A percentile compares a stretch with the other conserved stretches of the same genome.
Conservation (phyloP, 1,140 invertebrate species). For the Littorina saxatilis region DNA sequence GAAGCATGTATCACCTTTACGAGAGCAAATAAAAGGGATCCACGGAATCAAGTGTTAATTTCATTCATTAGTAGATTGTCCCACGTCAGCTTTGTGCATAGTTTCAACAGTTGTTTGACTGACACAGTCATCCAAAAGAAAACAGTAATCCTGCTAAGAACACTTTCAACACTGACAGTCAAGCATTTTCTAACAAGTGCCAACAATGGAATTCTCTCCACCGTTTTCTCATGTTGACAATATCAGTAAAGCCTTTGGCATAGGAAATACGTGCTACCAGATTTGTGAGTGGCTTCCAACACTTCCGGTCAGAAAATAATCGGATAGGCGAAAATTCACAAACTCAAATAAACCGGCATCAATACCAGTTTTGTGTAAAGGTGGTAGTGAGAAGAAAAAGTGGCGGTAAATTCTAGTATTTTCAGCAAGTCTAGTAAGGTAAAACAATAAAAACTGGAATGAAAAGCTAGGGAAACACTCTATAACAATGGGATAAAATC, state of each 20-base stretch:
- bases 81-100: constrained; percentile 28
- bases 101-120: constrained; percentile 19
- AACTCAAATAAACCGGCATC: too few relatives aligned
- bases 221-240: neutral
- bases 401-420: too few relatives aligned
- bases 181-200: neutral
- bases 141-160: too few relatives aligned
- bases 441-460: constrained; percentile 11
- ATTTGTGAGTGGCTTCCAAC: neutral
- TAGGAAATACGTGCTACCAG: neutral
- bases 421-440: neutral
- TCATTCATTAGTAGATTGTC: neutral
- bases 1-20: neutral
- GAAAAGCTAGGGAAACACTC: neutral
- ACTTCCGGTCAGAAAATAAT: too few relatives aligned
- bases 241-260: neutral
- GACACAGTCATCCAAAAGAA: neutral
- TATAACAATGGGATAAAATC: neutral
- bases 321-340: too few relatives aligned
- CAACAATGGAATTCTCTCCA: neutral
- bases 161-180: neutral
- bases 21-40: neutral
- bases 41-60: neutral
- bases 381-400: neutral
- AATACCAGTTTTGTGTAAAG: too few relatives aligned